Base-by-base conservation (phyloP, 2,888 invertebrate species). In the Antitype chi region DNA sequence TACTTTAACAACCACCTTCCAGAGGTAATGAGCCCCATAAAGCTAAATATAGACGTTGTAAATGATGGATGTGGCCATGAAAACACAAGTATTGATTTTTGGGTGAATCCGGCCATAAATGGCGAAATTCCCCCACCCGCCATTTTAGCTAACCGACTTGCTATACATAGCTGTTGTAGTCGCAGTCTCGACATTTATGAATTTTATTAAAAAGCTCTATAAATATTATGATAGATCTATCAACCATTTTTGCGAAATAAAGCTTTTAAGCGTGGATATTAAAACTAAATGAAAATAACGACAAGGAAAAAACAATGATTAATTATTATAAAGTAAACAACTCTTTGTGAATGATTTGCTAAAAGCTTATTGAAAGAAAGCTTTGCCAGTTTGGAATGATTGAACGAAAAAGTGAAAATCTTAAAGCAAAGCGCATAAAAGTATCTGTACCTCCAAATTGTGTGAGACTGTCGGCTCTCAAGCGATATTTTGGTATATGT, bases 391-490 rank as follows among this genome's bases (percentile, higher is more conserved):
- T 57, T n/a, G 32, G 57, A 83, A 73, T 62, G 9, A 59, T 23
- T 52, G 38, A 55, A 63, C 17, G 49, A 63, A 73, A 69, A 62
- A 49, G 3, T 68, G 76, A 32, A 68, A 82, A 85, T 73, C 57
- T 64, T 70, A 43, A 80, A 79, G 75, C 74, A 69, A 84, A 91
- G 95, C 97, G 70, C 82, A 76, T 74, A 77, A 87, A 85, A 82
- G 76, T 83, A 38, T 86, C 52, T 80, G 77, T 96, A 98, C 99
- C 99, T 97, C 98, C 98, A 96, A 99, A 99, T 94, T 98, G 97
- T 62, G 99, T 99, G 89, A 99, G 97, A 88, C 98, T 98, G 97
- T 99, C 99, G 76, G 99, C 99, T 94, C 99, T 97, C 84, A 99
- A 97, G 93, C 98, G 98, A 96, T 99, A 99, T 93, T 98, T 98